Evolutionary conservation across 1,140 invertebrate species (phyloP), one percentile per base, ranked within the genome.

Genomic region (Teleogryllus occipitalis): DNA sequence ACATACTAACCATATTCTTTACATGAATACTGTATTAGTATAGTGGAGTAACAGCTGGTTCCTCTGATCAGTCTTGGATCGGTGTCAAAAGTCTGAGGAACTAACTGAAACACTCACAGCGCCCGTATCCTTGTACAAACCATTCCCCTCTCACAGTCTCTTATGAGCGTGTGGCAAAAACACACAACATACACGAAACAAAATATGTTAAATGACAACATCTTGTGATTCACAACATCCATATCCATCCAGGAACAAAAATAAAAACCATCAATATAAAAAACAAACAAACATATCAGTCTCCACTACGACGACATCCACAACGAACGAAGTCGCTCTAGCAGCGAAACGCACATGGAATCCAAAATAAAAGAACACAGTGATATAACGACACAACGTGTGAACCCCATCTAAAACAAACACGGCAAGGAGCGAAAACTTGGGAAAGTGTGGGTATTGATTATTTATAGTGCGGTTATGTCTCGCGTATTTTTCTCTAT

Each of bases 221-320:
- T 65, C 54, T 65, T 65, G 54, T 65, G 54, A 65, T 65, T 65
- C 54, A 65, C 54, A 65, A 65, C 54, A 65, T 65, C 54, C 54
- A 65, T 65, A 14, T 65, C 54, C 54, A 65, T 65, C 54, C 54
- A 65, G 54, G 54, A 65, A 65, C 54, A 65, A 65, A 65, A 65
- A 10, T 0, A 65, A 10, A 65, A 10, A 10, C 10, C 54, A 10
- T 14, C 10, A 14, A 65, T 65, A 65, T 14, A 65, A 10, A 65
- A 65, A 65, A 65, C 54, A 65, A 65, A 39, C 54, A 65, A 65
- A 65, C 54, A 65, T 14, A 18, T 65, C 54, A 65, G 54, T 65
- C 54, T 65, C 18, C 54, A 65, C 54, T 65, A 65, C 54, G 54
- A 65, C 10, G 54, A 65, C 54, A 65, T 65, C 54, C 54, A 65